phyloP scores from a whole-genome alignment of 1,140 invertebrate genomes.

The Prorops nasuta region DNA sequence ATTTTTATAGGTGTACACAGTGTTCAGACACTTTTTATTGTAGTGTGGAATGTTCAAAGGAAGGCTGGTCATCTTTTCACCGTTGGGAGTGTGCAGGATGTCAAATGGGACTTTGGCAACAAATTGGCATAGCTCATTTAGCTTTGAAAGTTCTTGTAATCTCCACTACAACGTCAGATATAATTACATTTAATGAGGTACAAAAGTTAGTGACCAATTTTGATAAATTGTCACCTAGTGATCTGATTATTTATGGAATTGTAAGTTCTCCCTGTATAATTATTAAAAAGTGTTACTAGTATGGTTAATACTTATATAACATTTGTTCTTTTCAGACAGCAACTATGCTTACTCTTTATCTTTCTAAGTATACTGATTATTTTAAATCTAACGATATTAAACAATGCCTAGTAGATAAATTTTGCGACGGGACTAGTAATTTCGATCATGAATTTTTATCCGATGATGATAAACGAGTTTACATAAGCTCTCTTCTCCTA shows the following conservation, averaged over 20 bases:
- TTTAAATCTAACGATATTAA: slow-evolving; percentile 43
- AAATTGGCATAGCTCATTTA: slow-evolving; percentile 76
- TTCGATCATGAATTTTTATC: slow-evolving; percentile 37
- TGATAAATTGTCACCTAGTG: slow-evolving; percentile 44
- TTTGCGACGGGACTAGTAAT: slow-evolving; percentile 28
- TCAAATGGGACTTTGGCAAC: slow-evolving; percentile 61
- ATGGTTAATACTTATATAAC: neutral
- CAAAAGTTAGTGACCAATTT: slow-evolving; percentile 52
- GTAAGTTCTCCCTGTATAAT: slow-evolving; percentile 41
- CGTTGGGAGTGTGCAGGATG: slow-evolving; percentile 72
- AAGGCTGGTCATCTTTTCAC: slow-evolving; percentile 66
- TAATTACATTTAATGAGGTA: slow-evolving; percentile 41
- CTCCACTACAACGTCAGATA: slow-evolving; percentile 43
- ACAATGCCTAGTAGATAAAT: slow-evolving; percentile 38
- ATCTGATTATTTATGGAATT: slow-evolving; percentile 52
- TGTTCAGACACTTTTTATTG: slow-evolving; percentile 71
- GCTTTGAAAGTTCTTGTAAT: slow-evolving; percentile 66
- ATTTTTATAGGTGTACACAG: slow-evolving; percentile 58
- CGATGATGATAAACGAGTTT: slow-evolving; percentile 45
- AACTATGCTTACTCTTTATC: slow-evolving; percentile 58
- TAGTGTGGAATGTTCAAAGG: slow-evolving; percentile 60
- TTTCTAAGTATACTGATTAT: slow-evolving; percentile 59
- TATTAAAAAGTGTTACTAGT: slow-evolving; percentile 3
- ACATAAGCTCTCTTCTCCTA: slow-evolving; percentile 65
- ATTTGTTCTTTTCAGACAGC: slow-evolving; percentile 58